Conservation (phyloP, 2,888 invertebrate genomes). For the Drymonia ruficornis region DNA sequence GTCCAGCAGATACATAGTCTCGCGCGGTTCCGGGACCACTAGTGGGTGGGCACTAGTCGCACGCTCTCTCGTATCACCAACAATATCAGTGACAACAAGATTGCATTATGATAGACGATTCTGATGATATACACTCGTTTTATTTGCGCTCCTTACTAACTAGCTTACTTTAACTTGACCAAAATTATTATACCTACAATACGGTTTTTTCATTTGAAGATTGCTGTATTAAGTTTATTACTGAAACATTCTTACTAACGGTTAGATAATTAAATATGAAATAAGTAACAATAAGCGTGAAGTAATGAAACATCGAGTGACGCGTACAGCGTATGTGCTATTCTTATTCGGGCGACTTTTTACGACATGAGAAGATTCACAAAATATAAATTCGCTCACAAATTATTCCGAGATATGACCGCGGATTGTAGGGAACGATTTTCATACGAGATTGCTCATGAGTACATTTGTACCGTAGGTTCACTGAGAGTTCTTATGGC, state of each 20-base stretch:
- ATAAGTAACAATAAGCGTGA: neutral
- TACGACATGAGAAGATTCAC: constrained; percentile 12
- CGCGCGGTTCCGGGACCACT: constrained; percentile 54
- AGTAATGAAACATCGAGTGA: constrained; percentile 7
- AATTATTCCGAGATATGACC: constrained; percentile 20
- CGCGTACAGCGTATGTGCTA: constrained; percentile 9
- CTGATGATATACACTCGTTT: constrained; percentile 28
- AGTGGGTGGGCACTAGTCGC: constrained; percentile 55
- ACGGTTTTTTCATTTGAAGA: neutral
- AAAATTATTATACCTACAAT: constrained; percentile 6
- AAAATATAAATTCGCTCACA: constrained; percentile 14
- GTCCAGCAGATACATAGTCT: constrained; percentile 62
- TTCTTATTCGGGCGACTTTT: constrained; percentile 15
- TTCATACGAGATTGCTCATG: constrained; percentile 27
- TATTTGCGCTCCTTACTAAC: constrained; percentile 16
- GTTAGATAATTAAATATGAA: neutral
- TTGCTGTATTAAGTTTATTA: neutral
- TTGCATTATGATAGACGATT: constrained; percentile 43
- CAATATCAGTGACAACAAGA: constrained; percentile 55
- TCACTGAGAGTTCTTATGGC: constrained; percentile 38
- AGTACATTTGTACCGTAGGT: constrained; percentile 30
- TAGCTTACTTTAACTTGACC: constrained; percentile 24
- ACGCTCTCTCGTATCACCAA: constrained; percentile 41
- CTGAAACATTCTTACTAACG: neutral
- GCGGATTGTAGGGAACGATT: constrained; percentile 38